Percentiles rank a stretch among this genome's conserved stretches.
Evolutionary conservation across 2,113 vertebrate genomes (phyloP).

Genomic region (Cisticola juncidis): DNA sequence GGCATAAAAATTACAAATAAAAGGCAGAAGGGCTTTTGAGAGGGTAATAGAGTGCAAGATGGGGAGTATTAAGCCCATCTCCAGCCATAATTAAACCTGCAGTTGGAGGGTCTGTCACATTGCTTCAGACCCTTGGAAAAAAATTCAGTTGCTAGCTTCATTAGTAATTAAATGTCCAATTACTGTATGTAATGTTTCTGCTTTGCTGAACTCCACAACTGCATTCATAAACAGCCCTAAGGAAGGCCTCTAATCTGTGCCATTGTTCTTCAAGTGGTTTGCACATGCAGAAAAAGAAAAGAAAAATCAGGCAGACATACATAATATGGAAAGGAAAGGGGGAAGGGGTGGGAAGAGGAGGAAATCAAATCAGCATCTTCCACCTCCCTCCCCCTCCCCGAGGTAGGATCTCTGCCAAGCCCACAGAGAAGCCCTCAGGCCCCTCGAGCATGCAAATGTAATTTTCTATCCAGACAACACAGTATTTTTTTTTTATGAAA

Average conservation of each 20-base stretch:
- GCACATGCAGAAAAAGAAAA: constrained; percentile 75
- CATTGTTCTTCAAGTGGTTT: constrained; percentile 82
- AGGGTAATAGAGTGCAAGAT: constrained; percentile 39
- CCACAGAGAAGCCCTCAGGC: constrained; percentile 76
- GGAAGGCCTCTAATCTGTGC: constrained; percentile 79
- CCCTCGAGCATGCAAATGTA: constrained; percentile 80
- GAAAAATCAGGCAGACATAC: constrained; percentile 75
- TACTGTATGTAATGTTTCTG: constrained; percentile 75
- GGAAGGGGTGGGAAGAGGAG: constrained; percentile 55
- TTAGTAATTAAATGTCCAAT: constrained; percentile 78
- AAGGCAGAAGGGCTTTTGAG: constrained; percentile 53
- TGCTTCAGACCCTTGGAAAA: constrained; percentile 68
- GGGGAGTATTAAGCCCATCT: constrained; percentile 61
- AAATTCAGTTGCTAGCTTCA: constrained; percentile 66
- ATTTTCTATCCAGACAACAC: constrained; percentile 80
- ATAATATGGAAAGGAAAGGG: constrained; percentile 73
- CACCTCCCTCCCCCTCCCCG: constrained; percentile 43
- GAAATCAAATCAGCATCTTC: constrained; percentile 73
- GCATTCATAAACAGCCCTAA: constrained; percentile 77
- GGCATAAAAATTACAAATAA: constrained; percentile 41
- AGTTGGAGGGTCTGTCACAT: constrained; percentile 67
- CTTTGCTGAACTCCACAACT: constrained; percentile 75
- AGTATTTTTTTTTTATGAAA: constrained; percentile 68
- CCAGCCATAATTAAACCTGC: constrained; percentile 59
- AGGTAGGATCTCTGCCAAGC: constrained; percentile 72